These are phyloP conservation scores for Eupithecia dodoneata DNA, from an alignment of 2,888 invertebrate species.

Conservation along the genomic window DNA sequence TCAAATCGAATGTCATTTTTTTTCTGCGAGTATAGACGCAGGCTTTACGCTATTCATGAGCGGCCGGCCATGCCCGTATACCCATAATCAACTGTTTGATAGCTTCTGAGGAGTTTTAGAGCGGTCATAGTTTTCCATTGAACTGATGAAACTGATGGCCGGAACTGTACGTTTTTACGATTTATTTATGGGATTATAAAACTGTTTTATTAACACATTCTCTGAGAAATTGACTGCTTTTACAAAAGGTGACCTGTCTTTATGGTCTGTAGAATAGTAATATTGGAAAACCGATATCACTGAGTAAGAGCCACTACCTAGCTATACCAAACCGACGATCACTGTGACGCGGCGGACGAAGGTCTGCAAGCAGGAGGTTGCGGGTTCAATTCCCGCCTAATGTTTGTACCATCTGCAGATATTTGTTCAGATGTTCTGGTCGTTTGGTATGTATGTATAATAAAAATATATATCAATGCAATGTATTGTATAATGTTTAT, in stretches of 20 bases:
- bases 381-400: too few species aligned
- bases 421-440: too few species aligned
- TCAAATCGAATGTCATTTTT: slow-evolving; percentile 45
- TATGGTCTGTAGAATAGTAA: not conserved
- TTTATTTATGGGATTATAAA: slow-evolving; percentile 42
- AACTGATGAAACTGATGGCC: slow-evolving; percentile 37
- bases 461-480: too few species aligned
- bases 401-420: too few species aligned
- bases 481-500: too few species aligned
- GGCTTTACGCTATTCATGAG: slow-evolving; percentile 68
- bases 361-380: too few species aligned
- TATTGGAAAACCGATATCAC: not conserved
- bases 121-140: slow-evolving; percentile 46
- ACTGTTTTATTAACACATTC: slow-evolving; percentile 35
- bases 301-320: not conserved
- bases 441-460: too few species aligned
- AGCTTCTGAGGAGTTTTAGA: slow-evolving; percentile 65
- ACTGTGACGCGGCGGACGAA: too few species aligned
- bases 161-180: slow-evolving; percentile 40
- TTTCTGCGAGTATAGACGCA: slow-evolving; percentile 33
- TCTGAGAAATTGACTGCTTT: slow-evolving; percentile 31
- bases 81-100: slow-evolving; percentile 61
- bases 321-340: not conserved
- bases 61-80: slow-evolving; percentile 51
- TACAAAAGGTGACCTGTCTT: slow-evolving; percentile 30